phyloP scores from a whole-genome alignment of 1,140 invertebrate genomes.

The Ceratina calcarata region DNA sequence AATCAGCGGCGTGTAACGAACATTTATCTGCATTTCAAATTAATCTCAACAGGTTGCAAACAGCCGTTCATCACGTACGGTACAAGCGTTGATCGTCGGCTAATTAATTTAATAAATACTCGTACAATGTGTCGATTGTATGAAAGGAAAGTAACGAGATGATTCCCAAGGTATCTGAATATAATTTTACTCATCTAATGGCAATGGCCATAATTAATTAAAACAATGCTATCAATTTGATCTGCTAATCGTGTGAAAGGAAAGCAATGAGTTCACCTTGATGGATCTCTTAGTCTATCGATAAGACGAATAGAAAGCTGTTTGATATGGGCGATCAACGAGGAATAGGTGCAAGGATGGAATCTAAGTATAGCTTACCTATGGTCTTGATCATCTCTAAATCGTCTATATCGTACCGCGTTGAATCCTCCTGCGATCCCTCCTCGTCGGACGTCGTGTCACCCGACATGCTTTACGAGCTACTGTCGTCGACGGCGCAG shows the following conservation, averaged over 20 bases:
- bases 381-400: constrained; percentile 91
- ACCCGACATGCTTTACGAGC: constrained; percentile 66
- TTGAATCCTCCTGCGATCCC: constrained; percentile 83
- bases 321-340: not conserved
- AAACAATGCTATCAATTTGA: not conserved
- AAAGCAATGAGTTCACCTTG: not conserved
- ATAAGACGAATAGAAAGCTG: constrained; percentile 29
- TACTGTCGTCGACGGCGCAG: constrained; percentile 22
- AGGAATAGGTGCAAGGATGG: too few relatives aligned
- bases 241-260: not conserved
- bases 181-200: too few relatives aligned
- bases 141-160: not conserved
- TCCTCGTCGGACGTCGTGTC: constrained; percentile 76
- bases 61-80: not conserved
- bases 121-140: too few relatives aligned
- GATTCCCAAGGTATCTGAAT: not conserved
- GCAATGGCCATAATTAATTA: not conserved
- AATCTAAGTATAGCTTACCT: constrained; percentile 81
- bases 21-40: not conserved
- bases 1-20: not conserved
- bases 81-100: not conserved
- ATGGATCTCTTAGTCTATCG: not conserved
- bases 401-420: constrained; percentile 87
- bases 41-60: not conserved
- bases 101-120: too few relatives aligned